Percentiles rank a stretch among this genome's conserved stretches.
Conservation (phyloP, 2,797 vertebrate genomes). For the Peromyscus nudipes region DNA sequence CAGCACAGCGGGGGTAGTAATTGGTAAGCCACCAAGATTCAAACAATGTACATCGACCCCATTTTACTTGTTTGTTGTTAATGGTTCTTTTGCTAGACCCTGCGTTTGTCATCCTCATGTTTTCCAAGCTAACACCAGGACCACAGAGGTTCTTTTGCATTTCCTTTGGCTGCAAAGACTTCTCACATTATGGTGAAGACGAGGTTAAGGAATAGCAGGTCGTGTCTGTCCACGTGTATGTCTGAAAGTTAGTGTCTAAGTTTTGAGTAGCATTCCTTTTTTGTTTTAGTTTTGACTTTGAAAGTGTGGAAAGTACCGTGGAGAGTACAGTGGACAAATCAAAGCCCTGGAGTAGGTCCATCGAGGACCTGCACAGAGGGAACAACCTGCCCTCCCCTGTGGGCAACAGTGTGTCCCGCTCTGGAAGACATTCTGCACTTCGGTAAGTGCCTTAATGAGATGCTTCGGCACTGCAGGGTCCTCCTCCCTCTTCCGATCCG, state of each 20-base stretch:
- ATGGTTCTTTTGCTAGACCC: constrained; percentile 38
- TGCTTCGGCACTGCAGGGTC: not conserved
- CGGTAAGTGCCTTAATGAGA: constrained; percentile 82
- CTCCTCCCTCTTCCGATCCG: not conserved
- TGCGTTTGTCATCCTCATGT: not conserved
- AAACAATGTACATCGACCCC: not conserved
- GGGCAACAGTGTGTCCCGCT: constrained; percentile 92
- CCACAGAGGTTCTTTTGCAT: not conserved
- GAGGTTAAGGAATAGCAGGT: not conserved
- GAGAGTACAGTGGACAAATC: constrained; percentile 95
- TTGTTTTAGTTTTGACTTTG: constrained; percentile 94
- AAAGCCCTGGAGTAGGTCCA: constrained; percentile 96
- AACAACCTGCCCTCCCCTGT: constrained; percentile 95
- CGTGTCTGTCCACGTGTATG: not conserved
- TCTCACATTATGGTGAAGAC: not conserved
- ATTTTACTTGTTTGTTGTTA: not conserved
- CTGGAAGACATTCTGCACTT: constrained; percentile 92
- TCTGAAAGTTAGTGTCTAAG: not conserved
- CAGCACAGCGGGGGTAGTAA: not conserved
- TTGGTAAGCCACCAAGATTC: constrained; percentile 33
- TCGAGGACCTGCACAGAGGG: constrained; percentile 97
- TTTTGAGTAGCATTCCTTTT: not conserved
- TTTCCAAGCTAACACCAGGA: not conserved
- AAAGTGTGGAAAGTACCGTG: constrained; percentile 92
- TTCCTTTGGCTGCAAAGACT: constrained; percentile 54